phyloP scores from a whole-genome alignment of 2,797 vertebrate species.

The Acanthurus lineatus region DNA sequence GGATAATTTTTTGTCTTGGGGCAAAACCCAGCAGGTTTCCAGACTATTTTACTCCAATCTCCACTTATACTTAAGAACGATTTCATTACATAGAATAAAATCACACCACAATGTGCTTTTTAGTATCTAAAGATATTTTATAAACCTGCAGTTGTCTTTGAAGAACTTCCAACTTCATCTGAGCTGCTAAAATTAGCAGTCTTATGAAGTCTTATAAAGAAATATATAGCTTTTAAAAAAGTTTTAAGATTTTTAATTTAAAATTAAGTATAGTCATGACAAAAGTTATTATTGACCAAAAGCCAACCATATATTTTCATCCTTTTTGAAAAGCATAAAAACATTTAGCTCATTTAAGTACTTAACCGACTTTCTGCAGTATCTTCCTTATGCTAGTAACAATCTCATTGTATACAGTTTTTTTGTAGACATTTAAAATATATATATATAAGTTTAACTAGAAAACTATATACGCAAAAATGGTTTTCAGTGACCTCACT shows the following conservation, averaged over 20 bases:
- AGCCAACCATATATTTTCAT: neutral
- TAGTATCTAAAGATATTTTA: neutral
- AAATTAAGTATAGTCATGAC: too few relatives aligned
- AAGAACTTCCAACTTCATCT: neutral
- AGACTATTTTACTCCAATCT: constrained; percentile 52
- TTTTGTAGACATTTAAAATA: neutral
- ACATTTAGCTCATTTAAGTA: neutral
- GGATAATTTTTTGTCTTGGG: constrained; percentile 63
- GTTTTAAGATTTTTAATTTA: too few relatives aligned
- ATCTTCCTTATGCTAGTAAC: neutral
- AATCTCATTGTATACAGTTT: neutral
- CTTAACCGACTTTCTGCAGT: neutral
- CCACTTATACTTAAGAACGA: constrained; percentile 4
- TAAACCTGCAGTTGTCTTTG: neutral
- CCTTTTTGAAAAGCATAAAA: neutral
- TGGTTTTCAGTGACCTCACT: neutral
- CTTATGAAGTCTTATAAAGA: neutral
- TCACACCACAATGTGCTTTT: constrained; percentile 38
- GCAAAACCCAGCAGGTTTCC: constrained; percentile 66
- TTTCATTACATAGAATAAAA: constrained; percentile 3
- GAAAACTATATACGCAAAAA: neutral
- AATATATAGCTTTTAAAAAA: neutral
- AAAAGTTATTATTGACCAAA: neutral
- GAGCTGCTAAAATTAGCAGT: neutral
- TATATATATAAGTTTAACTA: neutral